Evolutionary conservation across 2,113 vertebrate genomes (phyloP).

Genomic region (Sprattus sprattus): DNA sequence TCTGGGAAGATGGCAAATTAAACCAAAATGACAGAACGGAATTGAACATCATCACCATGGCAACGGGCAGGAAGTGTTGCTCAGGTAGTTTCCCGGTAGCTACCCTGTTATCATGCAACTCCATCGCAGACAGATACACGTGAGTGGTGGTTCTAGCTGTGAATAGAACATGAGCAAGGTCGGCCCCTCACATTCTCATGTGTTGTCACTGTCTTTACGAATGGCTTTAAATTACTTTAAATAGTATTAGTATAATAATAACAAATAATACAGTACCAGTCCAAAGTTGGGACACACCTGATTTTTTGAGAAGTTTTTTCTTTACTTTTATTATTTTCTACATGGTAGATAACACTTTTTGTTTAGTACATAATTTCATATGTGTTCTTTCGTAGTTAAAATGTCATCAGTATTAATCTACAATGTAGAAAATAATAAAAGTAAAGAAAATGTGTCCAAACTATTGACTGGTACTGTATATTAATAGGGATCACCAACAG

Average conservation of each 20-base stretch:
- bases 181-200: not conserved
- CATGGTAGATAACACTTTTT: too few species aligned
- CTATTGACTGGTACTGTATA: too few species aligned
- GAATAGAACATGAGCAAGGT: not conserved
- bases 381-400: too few species aligned
- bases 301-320: too few species aligned
- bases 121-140: conserved; percentile 64
- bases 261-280: too few species aligned
- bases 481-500: not conserved
- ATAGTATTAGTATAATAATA: too few species aligned
- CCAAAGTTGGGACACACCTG: too few species aligned
- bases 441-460: too few species aligned
- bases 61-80: conserved; percentile 76
- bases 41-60: conserved; percentile 63
- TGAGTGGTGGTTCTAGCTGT: not conserved
- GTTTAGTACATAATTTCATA: too few species aligned
- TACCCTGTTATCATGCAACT: conserved; percentile 76
- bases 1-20: conserved; percentile 31
- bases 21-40: conserved; percentile 24
- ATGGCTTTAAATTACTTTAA: not conserved
- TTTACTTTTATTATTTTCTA: too few species aligned
- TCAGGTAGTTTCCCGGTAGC: conserved; percentile 77
- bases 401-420: too few species aligned
- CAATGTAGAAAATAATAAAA: too few species aligned
- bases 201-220: not conserved